Percentiles rank a stretch among this genome's conserved stretches.
Conservation (phyloP, 2,888 invertebrate genomes). For the Lepetodrilus schrolli region DNA sequence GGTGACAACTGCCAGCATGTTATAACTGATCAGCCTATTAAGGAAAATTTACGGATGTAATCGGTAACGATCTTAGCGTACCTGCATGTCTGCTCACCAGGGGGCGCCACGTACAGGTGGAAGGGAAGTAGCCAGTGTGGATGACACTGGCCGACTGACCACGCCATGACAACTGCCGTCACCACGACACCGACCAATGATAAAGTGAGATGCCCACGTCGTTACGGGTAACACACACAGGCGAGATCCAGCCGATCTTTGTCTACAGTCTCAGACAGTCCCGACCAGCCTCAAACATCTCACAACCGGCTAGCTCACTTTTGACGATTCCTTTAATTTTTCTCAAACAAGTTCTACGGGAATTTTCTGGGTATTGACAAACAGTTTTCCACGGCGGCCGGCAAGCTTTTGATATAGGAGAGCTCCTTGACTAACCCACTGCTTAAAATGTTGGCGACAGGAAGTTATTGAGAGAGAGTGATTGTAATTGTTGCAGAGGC, state of each 20-base stretch:
- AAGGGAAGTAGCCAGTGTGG: background rate
- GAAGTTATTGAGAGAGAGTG: slow-evolving; percentile 27
- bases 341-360: background rate
- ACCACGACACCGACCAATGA: too few species aligned
- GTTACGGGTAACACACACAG: background rate
- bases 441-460: slow-evolving; percentile 25
- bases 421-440: slow-evolving; percentile 22
- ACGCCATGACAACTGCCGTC: too few species aligned
- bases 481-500: background rate
- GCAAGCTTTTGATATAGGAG: slow-evolving; percentile 20
- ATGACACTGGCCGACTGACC: too few species aligned
- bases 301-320: background rate
- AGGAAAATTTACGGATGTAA: too few species aligned
- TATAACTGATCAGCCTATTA: too few species aligned
- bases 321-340: background rate
- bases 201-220: background rate
- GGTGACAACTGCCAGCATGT: too few species aligned
- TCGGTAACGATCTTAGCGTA: too few species aligned
- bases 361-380: slow-evolving; percentile 4
- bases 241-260: background rate
- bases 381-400: background rate
- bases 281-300: background rate
- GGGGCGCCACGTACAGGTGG: background rate
- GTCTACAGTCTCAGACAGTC: background rate
- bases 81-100: background rate